Evolutionary conservation across 92 coral and sea anemone genomes (phyloP), one percentile per base, ranked within the genome.

Genomic region (Virgularia gustaviana): DNA sequence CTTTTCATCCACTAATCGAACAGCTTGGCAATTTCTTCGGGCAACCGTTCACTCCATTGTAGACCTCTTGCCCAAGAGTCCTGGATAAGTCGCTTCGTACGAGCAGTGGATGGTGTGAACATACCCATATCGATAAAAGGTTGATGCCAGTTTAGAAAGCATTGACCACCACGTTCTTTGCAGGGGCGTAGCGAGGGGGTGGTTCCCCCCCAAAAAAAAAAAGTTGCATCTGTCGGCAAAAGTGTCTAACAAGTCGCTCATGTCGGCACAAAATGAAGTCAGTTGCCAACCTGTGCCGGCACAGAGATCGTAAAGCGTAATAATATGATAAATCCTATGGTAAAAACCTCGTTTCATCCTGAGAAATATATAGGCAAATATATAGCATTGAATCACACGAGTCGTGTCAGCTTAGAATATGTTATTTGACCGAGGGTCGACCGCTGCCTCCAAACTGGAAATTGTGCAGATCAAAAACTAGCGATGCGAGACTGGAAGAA

Each of bases 101-200:
- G 71, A 70, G 54, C 66, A 25, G 65, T 70, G 22, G 54, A 70
- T 45, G 76, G 65, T 60, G 76, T 47, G 59, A 27, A 68, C 75
- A 49, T 68, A 47, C 75, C 75, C 25, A 47, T 44, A n/a, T 22
- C 59, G 75, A 39, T 47, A 58, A 19, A 68, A 68, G 2, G 63
- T 68, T 42, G 67, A 28, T 6, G 74, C 75, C 43, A 70, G 36
- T 24, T 49, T 45, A n/a, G 66, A 49, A 16, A 70, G 27, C 76
- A 70, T 4, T 23, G 61, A 29, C 54, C 41, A 11, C 47, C 47
- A 42, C 12, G 72, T 41, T 65, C 28, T 0, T 42, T 34, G 18
- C 9, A 33, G 3, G 2, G 9, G 3, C 25, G 4, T 52, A 36
- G 15, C 42, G 32, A 4, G 56, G 36, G 15, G 36, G 32, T 35